Evolutionary conservation across 2,888 invertebrate genomes (phyloP), one percentile per base, ranked within the genome.

Genomic region (Seira ritae): DNA sequence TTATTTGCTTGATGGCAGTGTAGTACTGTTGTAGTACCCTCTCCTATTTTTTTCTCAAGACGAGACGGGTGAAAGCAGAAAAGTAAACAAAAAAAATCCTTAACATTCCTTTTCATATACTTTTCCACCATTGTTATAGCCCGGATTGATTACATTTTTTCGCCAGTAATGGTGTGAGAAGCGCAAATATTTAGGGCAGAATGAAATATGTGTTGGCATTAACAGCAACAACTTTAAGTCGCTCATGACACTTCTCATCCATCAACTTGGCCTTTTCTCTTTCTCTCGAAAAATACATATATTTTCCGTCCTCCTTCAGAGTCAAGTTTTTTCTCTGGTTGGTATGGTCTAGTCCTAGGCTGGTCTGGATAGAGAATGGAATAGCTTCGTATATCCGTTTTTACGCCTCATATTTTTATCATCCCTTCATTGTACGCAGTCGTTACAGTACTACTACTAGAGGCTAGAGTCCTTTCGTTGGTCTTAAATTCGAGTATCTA

Each of bases 201-300:
- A 84, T 84, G 86, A 86, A 84, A 86, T 86, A 86, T 86, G 86
- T 84, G 82, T 80, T 86, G 86, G 86, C 86, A 86, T 86, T 86
- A 86, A 86, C 79, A 86, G 86, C 86, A 86, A 86, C 86, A 86
- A 86, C 84, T 84, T 86, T 86, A 86, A 84, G 86, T 84, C 86
- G 86, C 85, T 81, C 86, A 84, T 84, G 84, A 84, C 84, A 86
- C 84, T 76, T 79, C 84, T 84, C 86, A 86, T 86, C 86, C 86
- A 86, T 86, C 86, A 86, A 82, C 74, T 80, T 55, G 80, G 71
- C 69, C 81, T 75, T 81, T 80, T 80, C 80, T 75, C 71, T 62
- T 23, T 37, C 65, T 73, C 67, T 66, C n/a, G 17, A 12, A 55
- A 31, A 68, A 22, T 68, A 8, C 66, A 17, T 55, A 8, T 55